Evolutionary conservation across 2,113 vertebrate species (phyloP).

Genomic region (Strix uralensis): DNA sequence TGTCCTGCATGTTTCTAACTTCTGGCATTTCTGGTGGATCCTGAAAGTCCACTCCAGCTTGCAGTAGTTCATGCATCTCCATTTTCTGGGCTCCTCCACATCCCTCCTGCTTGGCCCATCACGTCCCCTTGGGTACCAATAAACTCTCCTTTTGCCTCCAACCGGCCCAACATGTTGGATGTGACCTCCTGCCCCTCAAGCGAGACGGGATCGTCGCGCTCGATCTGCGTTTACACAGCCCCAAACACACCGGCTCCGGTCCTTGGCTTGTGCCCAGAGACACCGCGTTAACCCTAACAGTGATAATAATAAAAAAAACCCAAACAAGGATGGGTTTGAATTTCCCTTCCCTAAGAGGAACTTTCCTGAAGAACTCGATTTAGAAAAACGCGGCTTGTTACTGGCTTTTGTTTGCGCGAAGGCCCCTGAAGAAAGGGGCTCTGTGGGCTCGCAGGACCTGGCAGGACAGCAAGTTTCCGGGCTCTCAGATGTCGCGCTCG

Average conservation of each 20-base stretch:
- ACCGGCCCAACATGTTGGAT: accelerated
- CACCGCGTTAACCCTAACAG: too few species aligned
- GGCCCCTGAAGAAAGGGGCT: neutral
- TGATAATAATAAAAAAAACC: too few species aligned
- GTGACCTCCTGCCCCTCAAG: accelerated
- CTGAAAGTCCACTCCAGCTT: neutral
- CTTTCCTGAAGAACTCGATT: neutral
- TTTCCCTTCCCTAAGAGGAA: accelerated
- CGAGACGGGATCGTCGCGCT: accelerated
- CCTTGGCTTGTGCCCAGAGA: neutral
- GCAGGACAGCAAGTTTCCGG: neutral
- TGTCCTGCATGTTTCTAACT: neutral
- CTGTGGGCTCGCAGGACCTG: neutral
- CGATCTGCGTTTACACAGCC: neutral
- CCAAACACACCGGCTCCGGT: accelerated
- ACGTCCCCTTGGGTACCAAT: neutral
- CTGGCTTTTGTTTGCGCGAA: neutral
- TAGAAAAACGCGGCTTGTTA: accelerated
- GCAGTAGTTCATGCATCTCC: neutral
- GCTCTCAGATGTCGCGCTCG: accelerated
- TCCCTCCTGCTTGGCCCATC: neutral
- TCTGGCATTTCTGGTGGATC: neutral
- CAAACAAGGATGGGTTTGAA: neutral
- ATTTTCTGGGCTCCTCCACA: neutral
- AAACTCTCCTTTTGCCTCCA: neutral